Conservation (phyloP, 1,140 invertebrate species). For the Babylonia areolata region DNA sequence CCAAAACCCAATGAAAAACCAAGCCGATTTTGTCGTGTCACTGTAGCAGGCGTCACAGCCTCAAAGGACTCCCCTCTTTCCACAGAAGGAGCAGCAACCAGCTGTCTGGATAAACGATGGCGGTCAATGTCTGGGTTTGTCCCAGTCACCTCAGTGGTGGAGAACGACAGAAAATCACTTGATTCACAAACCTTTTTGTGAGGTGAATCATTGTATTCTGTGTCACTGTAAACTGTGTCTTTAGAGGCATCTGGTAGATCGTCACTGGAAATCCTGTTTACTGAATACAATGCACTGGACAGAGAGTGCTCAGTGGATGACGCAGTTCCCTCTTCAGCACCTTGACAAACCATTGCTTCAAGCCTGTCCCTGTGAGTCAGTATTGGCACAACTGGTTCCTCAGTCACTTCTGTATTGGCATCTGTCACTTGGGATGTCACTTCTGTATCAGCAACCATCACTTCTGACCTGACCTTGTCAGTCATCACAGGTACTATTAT, state of each 20-base stretch:
- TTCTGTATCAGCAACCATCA: too few species aligned
- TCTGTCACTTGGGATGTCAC: too few species aligned
- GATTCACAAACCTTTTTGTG: not conserved
- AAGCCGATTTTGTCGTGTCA: not conserved
- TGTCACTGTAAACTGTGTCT: not conserved
- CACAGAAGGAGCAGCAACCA: not conserved
- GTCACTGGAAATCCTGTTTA: not conserved
- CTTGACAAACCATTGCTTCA: not conserved
- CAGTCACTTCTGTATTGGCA: too few species aligned
- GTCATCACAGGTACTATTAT: too few species aligned
- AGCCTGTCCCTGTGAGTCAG: too few species aligned
- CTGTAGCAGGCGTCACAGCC: not conserved
- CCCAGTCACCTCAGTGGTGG: not conserved
- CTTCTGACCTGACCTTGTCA: too few species aligned
- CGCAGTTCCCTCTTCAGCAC: not conserved
- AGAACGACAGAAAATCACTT: not conserved
- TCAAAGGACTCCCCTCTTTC: constrained; percentile 29
- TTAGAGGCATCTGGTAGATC: not conserved
- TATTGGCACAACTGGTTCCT: too few species aligned
- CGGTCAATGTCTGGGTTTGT: not conserved
- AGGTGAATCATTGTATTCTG: not conserved
- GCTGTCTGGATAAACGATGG: not conserved
- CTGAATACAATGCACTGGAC: not conserved
- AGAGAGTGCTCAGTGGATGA: not conserved
- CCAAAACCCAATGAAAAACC: not conserved